Conservation (phyloP, 2,113 vertebrate species). For the Vulpes ferrilata region DNA sequence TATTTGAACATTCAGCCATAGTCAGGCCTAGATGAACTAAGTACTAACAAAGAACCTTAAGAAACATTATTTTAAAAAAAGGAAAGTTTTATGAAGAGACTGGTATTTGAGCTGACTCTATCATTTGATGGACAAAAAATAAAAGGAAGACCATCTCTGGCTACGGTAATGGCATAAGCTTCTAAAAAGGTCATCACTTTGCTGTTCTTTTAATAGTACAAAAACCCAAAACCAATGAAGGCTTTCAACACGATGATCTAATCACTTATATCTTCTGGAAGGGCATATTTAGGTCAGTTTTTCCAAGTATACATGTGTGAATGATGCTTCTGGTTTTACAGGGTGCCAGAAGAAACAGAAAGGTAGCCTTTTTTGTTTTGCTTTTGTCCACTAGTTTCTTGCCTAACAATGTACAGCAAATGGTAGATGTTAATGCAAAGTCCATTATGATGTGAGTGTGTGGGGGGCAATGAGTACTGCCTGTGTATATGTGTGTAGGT, state of each 20-base stretch:
- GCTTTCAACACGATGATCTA: neutral
- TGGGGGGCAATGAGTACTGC: neutral
- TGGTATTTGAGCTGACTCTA: neutral
- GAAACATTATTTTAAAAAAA: neutral
- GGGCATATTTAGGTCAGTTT: neutral
- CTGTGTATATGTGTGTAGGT: neutral
- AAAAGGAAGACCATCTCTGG: constrained; percentile 19
- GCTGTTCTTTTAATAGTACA: constrained; percentile 39
- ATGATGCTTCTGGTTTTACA: neutral
- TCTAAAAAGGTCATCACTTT: neutral
- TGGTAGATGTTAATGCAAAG: neutral
- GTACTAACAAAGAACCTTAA: neutral
- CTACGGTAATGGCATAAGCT: neutral
- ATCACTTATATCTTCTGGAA: neutral
- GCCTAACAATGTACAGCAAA: neutral
- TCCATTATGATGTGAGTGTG: neutral
- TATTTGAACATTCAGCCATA: neutral
- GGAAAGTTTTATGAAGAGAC: neutral
- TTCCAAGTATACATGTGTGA: neutral
- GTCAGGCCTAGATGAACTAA: neutral
- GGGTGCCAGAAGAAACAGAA: neutral
- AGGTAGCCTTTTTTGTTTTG: neutral
- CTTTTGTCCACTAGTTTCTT: neutral
- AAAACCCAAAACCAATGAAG: constrained; percentile 24
- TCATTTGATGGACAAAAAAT: constrained; percentile 35